Percentiles rank a stretch among this genome's conserved stretches.
Conservation (phyloP, 2,888 invertebrate species). For the Smittia aterrima region DNA sequence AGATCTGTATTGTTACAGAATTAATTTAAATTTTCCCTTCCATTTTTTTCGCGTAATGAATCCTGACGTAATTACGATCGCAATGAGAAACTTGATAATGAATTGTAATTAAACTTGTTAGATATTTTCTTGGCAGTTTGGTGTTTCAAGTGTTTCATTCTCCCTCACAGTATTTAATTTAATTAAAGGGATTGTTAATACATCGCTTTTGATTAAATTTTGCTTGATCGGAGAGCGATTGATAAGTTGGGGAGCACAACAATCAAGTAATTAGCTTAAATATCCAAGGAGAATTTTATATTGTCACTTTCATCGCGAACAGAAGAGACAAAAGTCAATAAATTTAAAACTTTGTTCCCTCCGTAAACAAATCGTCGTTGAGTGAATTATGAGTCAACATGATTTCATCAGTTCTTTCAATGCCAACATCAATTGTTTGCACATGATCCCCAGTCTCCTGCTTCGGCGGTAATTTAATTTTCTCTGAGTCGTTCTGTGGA, state of each 20-base stretch:
- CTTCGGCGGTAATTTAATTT: slow-evolving; percentile 50
- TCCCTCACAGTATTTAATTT: not conserved
- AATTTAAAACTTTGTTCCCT: slow-evolving; percentile 38
- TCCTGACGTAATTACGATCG: too few species aligned
- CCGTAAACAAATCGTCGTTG: slow-evolving; percentile 37
- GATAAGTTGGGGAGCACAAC: not conserved
- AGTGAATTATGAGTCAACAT: slow-evolving; percentile 26
- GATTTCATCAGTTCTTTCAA: slow-evolving; percentile 42
- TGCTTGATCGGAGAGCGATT: not conserved
- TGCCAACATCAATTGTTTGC: slow-evolving; percentile 52
- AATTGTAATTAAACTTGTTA: slow-evolving; percentile 14
- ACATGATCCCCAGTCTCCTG: slow-evolving; percentile 53
- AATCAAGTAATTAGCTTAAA: not conserved
- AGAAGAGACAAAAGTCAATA: not conserved
- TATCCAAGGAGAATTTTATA: not conserved
- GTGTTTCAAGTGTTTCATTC: not conserved
- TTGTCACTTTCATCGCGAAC: not conserved
- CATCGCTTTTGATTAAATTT: not conserved
- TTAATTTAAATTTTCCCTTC: too few species aligned
- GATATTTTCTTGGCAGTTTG: slow-evolving; percentile 5
- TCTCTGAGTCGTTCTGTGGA: slow-evolving; percentile 62
- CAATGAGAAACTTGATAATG: not conserved
- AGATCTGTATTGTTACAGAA: too few species aligned
- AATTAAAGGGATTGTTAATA: not conserved
- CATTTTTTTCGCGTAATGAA: too few species aligned